Conservation (phyloP, 2,888 invertebrate genomes). For the Synergus umbraculus region DNA sequence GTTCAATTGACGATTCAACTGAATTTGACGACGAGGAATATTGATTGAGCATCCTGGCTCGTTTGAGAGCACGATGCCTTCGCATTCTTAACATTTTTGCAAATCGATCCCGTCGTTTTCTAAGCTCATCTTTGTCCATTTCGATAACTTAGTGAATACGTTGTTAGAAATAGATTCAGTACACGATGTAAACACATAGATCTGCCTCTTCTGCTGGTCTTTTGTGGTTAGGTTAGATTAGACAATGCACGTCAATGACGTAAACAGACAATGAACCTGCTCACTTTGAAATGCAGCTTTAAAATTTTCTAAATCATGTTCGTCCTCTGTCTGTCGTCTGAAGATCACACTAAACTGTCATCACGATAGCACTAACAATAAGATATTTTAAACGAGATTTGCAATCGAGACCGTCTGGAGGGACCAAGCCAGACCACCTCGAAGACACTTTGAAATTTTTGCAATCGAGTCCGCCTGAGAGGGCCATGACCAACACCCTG, state of each 20-base stretch:
- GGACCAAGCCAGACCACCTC: too few relatives aligned
- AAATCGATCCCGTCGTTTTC: background rate
- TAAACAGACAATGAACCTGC: background rate
- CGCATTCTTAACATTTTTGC: background rate
- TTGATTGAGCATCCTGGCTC: background rate
- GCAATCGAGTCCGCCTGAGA: too few relatives aligned
- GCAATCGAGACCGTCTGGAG: too few relatives aligned
- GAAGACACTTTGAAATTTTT: too few relatives aligned
- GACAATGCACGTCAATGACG: background rate
- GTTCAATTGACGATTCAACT: background rate
- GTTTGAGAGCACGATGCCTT: conserved; percentile 1
- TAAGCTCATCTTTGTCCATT: background rate
- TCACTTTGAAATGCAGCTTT: too few relatives aligned
- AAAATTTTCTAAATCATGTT: too few relatives aligned
- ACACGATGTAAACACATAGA: too few relatives aligned
- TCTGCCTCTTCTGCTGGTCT: too few relatives aligned
- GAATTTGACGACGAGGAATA: conserved; percentile 7
- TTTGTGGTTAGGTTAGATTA: too few relatives aligned
- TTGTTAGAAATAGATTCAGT: background rate
- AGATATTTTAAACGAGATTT: background rate
- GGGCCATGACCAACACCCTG: too few relatives aligned
- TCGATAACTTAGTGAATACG: background rate
- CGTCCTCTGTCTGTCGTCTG: too few relatives aligned
- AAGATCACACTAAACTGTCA: background rate
- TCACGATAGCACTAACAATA: background rate